Evolutionary conservation across 53 echinoderm and acorn worm genomes (phyloP).

Genomic region (Astropecten irregularis): DNA sequence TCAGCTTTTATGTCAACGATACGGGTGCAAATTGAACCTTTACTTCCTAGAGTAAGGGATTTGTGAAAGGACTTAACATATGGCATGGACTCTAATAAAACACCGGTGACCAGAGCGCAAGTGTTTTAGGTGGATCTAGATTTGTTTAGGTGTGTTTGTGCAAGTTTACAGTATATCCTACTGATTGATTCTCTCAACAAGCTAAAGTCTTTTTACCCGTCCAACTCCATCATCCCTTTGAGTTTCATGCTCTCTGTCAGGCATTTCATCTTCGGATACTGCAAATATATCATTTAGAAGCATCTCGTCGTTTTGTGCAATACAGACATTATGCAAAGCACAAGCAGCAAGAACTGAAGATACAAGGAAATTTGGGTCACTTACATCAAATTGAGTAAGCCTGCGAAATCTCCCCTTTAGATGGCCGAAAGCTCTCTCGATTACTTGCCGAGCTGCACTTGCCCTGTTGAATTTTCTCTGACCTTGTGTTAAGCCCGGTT

Average conservation of each 20-base stretch:
- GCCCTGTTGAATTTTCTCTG: constrained; percentile 38
- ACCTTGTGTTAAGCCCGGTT: neutral
- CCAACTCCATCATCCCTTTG: neutral
- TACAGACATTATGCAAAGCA: constrained; percentile 48
- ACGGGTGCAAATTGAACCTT: no score
- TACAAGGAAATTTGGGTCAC: constrained; percentile 44
- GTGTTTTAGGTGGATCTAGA: neutral
- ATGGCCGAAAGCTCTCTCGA: constrained; percentile 47
- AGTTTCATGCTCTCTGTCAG: neutral
- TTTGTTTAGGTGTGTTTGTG: no score
- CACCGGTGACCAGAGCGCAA: neutral
- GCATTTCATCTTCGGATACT: neutral
- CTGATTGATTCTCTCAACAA: neutral
- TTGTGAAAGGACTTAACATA: no score
- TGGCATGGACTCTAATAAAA: neutral
- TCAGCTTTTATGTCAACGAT: no score
- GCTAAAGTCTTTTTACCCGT: neutral
- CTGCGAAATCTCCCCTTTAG: constrained; percentile 37
- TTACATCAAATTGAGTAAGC: constrained; percentile 38
- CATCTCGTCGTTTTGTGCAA: neutral
- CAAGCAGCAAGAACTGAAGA: constrained; percentile 31
- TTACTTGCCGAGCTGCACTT: constrained; percentile 42
- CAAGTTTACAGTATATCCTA: neutral
- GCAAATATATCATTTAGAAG: neutral
- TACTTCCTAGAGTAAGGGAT: no score